phyloP scores from a whole-genome alignment of 2,888 invertebrate species.

The Gryllus longicercus region DNA sequence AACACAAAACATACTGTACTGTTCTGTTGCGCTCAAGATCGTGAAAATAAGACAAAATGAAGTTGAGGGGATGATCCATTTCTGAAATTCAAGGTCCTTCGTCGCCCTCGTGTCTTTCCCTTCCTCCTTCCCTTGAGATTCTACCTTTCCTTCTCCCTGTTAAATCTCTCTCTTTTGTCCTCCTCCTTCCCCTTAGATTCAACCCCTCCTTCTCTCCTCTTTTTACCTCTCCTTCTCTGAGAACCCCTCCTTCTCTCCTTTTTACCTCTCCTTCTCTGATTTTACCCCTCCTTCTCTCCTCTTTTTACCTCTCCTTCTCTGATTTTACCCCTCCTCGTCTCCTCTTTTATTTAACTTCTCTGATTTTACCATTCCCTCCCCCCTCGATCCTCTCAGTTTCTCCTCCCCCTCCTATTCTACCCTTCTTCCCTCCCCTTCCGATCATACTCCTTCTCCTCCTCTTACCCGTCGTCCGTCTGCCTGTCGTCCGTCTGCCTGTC shows the following conservation, averaged over 20 bases:
- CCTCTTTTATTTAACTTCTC: background rate
- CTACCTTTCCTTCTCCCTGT: background rate
- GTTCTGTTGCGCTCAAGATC: too few relatives aligned
- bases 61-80: too few relatives aligned
- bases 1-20: too few relatives aligned
- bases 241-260: background rate
- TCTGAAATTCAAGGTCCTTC: background rate
- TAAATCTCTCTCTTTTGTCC: too few relatives aligned
- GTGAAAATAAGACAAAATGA: too few relatives aligned
- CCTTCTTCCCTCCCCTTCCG: too few relatives aligned
- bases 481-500: too few relatives aligned
- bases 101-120: background rate
- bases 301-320: background rate
- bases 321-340: background rate
- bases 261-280: background rate
- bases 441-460: too few relatives aligned
- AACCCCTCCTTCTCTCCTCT: background rate
- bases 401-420: background rate
- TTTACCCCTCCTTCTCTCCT: too few relatives aligned
- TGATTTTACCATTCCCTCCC: accelerated
- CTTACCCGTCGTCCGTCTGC: too few relatives aligned
- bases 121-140: background rate
- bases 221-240: background rate
- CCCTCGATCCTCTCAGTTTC: background rate
- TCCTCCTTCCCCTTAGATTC: background rate